Evolutionary conservation across 2,888 invertebrate genomes (phyloP), one percentile per base, ranked within the genome.

Genomic region (Teleogryllus oceanicus): DNA sequence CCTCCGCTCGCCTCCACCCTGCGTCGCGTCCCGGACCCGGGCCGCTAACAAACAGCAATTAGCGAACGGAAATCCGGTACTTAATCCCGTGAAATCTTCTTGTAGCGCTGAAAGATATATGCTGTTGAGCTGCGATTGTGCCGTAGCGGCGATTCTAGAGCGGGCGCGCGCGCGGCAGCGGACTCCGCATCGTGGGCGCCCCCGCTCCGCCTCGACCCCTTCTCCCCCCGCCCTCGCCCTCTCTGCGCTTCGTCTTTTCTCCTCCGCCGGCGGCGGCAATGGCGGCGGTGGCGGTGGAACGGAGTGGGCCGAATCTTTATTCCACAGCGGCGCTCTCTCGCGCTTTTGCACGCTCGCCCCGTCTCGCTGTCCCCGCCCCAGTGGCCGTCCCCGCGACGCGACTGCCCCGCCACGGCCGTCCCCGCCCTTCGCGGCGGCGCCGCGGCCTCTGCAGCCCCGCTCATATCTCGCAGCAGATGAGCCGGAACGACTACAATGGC

Each of bases 1-100:
- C 37, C 37, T 0, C 37, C 5, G 8, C 37, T 8, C 24, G 24
- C 5, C 37, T 8, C 37, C 37, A 8, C 37, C 37, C 37, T 37
- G 8, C 37, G 37, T 8, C 16, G 13, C 13, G 16, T 62, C 62
- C 62, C 62, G 62, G 62, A 62, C 62, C n/a, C 62, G 13, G 62
- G 62, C 62, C 62, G 62, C 62, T 62, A 62, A 62, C 62, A 62
- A 62, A 62, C 62, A 62, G 62, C 62, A 62, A 62, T 62, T 62
- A 62, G 62, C 62, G 62, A 62, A 62, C 62, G 62, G 62, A 62
- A 62, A 62, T 62, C 62, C 62, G 62, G 62, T 62, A n/a, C 62
- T 62, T 62, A 62, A 62, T 62, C 62, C 62, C n/a, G 62, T 62
- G n/a, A 62, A 62, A 62, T 62, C 62, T 62, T 62, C 62, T 62